Conservation (phyloP, 1,140 invertebrate genomes). For the Drosophila ironensis region DNA sequence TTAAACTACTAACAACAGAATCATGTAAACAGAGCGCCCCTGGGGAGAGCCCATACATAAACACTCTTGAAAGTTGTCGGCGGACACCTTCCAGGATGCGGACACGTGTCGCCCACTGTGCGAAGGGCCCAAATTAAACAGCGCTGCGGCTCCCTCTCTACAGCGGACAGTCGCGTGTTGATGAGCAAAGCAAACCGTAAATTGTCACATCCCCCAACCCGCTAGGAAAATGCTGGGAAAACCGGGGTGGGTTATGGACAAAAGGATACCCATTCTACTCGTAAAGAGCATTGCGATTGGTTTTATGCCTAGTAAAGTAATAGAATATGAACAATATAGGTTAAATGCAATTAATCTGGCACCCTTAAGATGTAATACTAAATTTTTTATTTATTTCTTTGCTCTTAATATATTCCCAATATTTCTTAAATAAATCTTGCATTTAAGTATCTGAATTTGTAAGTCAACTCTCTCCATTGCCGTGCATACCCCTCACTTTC, state of each 20-base stretch:
- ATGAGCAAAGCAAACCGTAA: constrained; percentile 73
- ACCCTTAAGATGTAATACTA: too few relatives aligned
- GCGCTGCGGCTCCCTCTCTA: constrained; percentile 24
- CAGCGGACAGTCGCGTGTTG: constrained; percentile 55
- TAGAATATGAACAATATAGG: too few relatives aligned
- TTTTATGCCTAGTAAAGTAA: too few relatives aligned
- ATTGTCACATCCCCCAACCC: constrained; percentile 54
- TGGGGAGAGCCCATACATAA: constrained; percentile 21
- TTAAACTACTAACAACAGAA: constrained; percentile 73
- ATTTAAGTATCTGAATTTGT: background rate
- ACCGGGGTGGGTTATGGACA: background rate
- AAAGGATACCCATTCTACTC: constrained; percentile 1
- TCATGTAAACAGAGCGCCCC: constrained; percentile 60
- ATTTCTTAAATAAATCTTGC: too few relatives aligned
- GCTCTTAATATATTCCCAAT: too few relatives aligned
- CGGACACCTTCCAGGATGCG: constrained; percentile 49
- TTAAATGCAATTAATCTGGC: too few relatives aligned
- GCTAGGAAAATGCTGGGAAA: background rate
- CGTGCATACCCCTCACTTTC: background rate
- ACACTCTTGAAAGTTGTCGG: constrained; percentile 14
- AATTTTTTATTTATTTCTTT: too few relatives aligned
- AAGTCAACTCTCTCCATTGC: background rate
- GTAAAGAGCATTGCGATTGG: too few relatives aligned
- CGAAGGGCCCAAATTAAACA: constrained; percentile 61
- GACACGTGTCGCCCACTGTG: constrained; percentile 58